phyloP scores from a whole-genome alignment of 2,888 invertebrate genomes.

The Alsophila aescularia region DNA sequence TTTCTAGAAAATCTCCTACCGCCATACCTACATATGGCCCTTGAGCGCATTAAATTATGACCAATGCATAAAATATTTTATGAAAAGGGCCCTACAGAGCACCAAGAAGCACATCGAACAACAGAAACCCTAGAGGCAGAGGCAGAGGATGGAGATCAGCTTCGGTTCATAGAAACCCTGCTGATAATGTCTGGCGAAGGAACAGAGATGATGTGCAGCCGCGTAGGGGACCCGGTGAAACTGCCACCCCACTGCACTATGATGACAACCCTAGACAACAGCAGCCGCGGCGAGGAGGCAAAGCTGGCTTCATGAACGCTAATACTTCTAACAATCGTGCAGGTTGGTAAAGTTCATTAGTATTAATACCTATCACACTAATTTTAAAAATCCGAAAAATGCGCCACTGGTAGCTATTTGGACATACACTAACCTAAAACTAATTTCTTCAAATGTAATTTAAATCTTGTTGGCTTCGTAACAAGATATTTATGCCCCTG shows the following conservation, averaged over 20 bases:
- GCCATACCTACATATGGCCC: no score
- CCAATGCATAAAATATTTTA: no score
- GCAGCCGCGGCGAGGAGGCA: background rate
- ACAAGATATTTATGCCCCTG: no score
- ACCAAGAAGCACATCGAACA: background rate
- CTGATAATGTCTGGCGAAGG: background rate
- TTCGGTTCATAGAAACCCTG: background rate
- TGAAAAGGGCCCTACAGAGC: background rate
- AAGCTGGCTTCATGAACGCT: background rate
- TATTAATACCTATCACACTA: no score
- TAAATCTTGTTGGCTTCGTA: no score
- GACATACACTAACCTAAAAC: no score
- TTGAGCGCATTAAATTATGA: no score
- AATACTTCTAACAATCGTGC: background rate
- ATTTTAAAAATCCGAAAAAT: no score
- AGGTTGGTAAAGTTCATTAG: background rate
- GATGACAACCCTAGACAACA: background rate
- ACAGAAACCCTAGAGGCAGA: background rate
- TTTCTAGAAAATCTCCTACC: no score
- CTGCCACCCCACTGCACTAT: background rate
- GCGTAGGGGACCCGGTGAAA: background rate
- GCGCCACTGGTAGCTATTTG: no score
- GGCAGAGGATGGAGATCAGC: background rate
- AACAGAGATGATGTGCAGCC: background rate
- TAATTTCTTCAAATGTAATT: no score